These are phyloP conservation scores for Oreamnos americanus DNA, from an alignment of 2,113 vertebrate species.

Conservation along the genomic window DNA sequence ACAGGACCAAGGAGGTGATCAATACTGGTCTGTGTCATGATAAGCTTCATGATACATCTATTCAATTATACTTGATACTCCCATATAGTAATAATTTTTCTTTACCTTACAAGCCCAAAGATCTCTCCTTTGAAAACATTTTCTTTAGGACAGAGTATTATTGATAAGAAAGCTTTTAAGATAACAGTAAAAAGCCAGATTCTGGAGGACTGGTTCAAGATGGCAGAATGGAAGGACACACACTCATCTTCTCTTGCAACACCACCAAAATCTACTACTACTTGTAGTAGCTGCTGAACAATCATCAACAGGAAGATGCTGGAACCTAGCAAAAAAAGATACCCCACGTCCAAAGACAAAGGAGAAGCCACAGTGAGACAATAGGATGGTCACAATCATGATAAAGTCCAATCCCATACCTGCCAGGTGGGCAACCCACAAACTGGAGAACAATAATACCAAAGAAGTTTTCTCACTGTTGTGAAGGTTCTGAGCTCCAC, in stretches of 20 bases:
- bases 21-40: not conserved
- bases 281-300: not conserved
- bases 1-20: not conserved
- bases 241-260: not conserved
- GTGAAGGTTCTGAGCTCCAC: not conserved
- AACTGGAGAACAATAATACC: not conserved
- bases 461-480: not conserved
- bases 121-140: not conserved
- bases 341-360: not conserved
- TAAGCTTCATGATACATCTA: not conserved
- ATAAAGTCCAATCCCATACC: not conserved
- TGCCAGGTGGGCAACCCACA: not conserved
- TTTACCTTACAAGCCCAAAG: not conserved
- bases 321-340: not conserved
- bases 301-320: not conserved
- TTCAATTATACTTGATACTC: not conserved
- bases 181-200: not conserved
- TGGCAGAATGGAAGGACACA: not conserved
- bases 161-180: not conserved
- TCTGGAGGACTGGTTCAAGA: not conserved
- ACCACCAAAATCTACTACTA: not conserved
- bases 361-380: not conserved
- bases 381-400: not conserved
- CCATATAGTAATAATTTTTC: not conserved
- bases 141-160: not conserved